Conservation (phyloP, 1,140 invertebrate genomes). For the Drosophila littoralis region DNA sequence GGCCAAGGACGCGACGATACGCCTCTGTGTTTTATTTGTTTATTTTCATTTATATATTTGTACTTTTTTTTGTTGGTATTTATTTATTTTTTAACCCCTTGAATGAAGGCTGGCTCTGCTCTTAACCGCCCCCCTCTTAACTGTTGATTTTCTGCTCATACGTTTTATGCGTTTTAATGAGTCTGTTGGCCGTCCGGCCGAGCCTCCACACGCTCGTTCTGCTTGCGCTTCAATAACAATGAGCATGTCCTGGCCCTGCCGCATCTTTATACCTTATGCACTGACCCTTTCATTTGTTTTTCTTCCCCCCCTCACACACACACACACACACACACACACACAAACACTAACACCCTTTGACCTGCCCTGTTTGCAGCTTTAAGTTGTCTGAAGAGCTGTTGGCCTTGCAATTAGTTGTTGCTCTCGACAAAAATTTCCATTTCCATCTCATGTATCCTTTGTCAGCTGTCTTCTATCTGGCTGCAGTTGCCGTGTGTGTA, state of each 20-base stretch:
- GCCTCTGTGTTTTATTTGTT: slow-evolving; percentile 34
- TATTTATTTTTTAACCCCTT: slow-evolving; percentile 24
- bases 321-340: slow-evolving; percentile 24
- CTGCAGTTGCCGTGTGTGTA: slow-evolving; percentile 3
- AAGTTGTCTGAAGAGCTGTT: slow-evolving; percentile 68
- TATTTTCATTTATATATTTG: background rate
- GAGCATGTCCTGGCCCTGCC: slow-evolving; percentile 47
- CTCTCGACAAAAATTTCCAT: slow-evolving; percentile 37
- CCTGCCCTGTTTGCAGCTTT: slow-evolving; percentile 57
- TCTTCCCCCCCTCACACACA: slow-evolving; percentile 44
- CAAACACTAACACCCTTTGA: slow-evolving; percentile 21
- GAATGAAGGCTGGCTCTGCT: background rate
- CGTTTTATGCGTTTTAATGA: slow-evolving; percentile 74
- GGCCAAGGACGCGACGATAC: slow-evolving; percentile 41
- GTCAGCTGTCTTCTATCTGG: slow-evolving; percentile 25
- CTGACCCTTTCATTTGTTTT: slow-evolving; percentile 50
- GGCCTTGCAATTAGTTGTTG: slow-evolving; percentile 76
- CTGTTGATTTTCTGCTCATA: slow-evolving; percentile 68
- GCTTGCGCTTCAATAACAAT: slow-evolving; percentile 67
- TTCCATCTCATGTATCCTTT: slow-evolving; percentile 46
- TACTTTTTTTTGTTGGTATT: slow-evolving; percentile 18
- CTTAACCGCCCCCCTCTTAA: slow-evolving; percentile 13
- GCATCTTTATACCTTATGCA: slow-evolving; percentile 18
- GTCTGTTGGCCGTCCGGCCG: slow-evolving; percentile 14
- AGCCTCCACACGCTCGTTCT: background rate